These are phyloP conservation scores for Aptenodytes forsteri DNA, from an alignment of 2,113 vertebrate species.

Conservation along the genomic window DNA sequence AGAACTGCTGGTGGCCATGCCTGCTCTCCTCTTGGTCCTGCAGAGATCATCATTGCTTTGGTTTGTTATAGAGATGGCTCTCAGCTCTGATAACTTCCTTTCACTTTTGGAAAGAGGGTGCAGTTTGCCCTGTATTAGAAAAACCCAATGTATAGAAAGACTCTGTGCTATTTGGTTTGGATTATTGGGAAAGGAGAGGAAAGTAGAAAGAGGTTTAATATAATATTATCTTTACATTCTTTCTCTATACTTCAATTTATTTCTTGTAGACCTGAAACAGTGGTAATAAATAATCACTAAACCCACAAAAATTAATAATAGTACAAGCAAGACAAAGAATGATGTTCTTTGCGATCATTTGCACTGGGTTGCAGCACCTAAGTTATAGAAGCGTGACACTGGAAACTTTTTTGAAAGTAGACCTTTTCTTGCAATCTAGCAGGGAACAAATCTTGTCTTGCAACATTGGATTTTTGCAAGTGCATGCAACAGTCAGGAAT, in stretches of 20 bases:
- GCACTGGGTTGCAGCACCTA: background rate
- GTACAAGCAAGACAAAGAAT: background rate
- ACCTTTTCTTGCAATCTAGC: background rate
- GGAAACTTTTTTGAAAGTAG: background rate
- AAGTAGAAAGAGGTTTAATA: background rate
- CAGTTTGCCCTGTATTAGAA: background rate
- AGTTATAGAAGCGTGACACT: background rate
- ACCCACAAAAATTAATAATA: background rate
- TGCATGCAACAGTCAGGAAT: background rate
- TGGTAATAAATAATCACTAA: background rate
- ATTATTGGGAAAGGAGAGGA: background rate
- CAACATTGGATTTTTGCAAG: background rate
- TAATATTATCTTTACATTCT: background rate
- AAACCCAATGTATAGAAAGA: background rate
- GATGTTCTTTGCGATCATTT: background rate
- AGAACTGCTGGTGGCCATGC: background rate
- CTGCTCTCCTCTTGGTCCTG: background rate
- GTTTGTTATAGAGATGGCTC: background rate
- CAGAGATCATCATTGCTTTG: background rate
- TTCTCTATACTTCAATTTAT: background rate
- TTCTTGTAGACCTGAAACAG: background rate
- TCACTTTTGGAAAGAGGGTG: background rate
- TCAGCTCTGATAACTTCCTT: background rate
- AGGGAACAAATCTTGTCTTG: background rate
- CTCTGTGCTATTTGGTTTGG: background rate